Conservation (phyloP, 2,797 vertebrate genomes). For the Tragopan temminckii region DNA sequence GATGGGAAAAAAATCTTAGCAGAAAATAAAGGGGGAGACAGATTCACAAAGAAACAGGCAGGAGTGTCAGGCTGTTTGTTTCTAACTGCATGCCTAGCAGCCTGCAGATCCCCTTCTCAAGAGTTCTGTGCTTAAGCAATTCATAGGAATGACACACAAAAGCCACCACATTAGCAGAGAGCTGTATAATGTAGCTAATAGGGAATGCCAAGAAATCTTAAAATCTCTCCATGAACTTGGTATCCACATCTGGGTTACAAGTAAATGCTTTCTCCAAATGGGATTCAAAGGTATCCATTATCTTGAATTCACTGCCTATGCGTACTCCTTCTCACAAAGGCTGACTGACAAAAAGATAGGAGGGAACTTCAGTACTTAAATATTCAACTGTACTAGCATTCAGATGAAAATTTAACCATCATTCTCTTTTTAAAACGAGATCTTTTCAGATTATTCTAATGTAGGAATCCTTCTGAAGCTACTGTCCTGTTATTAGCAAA, state of each 20-base stretch:
- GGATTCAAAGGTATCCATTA: background rate
- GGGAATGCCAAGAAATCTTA: background rate
- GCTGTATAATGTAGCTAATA: background rate
- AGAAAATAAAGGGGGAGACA: conserved; percentile 35
- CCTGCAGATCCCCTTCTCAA: conserved; percentile 46
- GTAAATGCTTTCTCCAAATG: background rate
- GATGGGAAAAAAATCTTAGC: background rate
- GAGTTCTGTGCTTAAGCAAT: conserved; percentile 34
- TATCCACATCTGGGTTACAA: background rate
- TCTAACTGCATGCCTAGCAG: conserved; percentile 48
- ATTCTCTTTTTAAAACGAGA: background rate
- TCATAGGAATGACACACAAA: conserved; percentile 56
- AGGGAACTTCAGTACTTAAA: background rate
- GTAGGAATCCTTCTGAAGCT: background rate
- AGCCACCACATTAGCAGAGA: conserved; percentile 16
- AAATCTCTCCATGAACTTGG: background rate
- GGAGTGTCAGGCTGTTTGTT: background rate
- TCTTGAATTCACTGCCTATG: background rate
- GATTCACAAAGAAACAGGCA: background rate
- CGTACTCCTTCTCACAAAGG: background rate
- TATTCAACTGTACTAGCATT: background rate
- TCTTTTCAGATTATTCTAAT: background rate
- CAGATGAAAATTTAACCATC: background rate
- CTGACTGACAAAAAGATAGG: background rate
- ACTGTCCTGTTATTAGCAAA: background rate